Evolutionary conservation across 2,113 vertebrate genomes (phyloP).

Genomic region (Todiramphus saurophagus): DNA sequence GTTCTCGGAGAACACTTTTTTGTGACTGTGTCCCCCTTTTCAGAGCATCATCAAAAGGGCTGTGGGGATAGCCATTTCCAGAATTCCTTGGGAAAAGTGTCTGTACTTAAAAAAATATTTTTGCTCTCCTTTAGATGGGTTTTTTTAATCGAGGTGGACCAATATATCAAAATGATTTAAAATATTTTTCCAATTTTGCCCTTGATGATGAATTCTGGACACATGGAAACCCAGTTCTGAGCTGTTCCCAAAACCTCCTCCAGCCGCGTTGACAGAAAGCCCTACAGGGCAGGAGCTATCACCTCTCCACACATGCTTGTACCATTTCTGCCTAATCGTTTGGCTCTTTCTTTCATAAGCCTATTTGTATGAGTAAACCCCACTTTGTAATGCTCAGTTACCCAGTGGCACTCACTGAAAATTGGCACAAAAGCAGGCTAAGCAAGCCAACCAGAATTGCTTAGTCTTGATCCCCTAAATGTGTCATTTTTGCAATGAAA

Average conservation of each 20-base stretch:
- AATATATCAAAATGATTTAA: not conserved
- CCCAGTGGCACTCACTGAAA: fast-evolving
- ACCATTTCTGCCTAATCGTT: not conserved
- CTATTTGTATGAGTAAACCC: not conserved
- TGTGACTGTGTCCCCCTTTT: not conserved
- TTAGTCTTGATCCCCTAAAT: not conserved
- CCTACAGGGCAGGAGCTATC: not conserved
- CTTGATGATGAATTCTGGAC: not conserved
- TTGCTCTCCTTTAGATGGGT: not conserved
- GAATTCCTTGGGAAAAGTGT: not conserved
- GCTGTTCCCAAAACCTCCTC: not conserved
- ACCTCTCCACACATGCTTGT: not conserved
- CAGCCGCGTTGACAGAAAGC: not conserved
- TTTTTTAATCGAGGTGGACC: not conserved
- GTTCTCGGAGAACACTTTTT: not conserved
- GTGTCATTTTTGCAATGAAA: not conserved
- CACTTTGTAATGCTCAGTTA: not conserved
- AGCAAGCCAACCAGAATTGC: not conserved
- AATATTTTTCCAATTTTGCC: not conserved
- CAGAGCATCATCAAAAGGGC: not conserved
- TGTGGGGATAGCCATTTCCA: not conserved
- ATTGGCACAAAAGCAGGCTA: not conserved
- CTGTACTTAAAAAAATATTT: not conserved
- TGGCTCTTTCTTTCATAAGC: not conserved
- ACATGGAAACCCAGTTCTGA: not conserved